A percentile compares a stretch with the other conserved stretches of the same genome.
phyloP scores from a whole-genome alignment of 2,888 invertebrate genomes.

The Artemia sinica region DNA sequence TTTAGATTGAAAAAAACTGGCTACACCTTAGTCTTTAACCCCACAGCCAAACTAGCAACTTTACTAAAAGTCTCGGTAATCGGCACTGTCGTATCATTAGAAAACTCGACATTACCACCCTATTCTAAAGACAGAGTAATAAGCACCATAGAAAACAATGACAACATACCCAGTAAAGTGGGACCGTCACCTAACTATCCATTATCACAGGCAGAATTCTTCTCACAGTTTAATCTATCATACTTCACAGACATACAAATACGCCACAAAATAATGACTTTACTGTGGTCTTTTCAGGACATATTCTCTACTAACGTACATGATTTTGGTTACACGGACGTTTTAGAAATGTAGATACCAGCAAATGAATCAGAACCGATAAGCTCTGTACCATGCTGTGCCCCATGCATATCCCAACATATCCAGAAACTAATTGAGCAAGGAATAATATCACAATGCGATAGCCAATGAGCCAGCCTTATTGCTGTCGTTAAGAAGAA shows the following conservation, averaged over 20 bases:
- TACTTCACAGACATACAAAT: neutral
- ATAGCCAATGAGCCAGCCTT: conserved; percentile 26
- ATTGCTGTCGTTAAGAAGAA: conserved; percentile 27
- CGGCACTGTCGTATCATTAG: neutral
- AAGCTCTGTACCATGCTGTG: neutral
- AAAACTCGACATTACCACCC: neutral
- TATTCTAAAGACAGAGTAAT: neutral
- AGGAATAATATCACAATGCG: conserved; percentile 25
- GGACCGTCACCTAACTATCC: neutral
- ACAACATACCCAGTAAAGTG: too few relatives aligned
- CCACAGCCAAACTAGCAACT: neutral
- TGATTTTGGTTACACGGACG: neutral
- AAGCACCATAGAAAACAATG: too few relatives aligned
- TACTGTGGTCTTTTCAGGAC: neutral
- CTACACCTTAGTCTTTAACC: conserved; percentile 9
- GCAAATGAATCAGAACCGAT: neutral
- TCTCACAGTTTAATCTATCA: neutral
- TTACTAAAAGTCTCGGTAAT: neutral
- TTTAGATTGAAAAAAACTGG: neutral
- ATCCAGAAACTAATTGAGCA: too few relatives aligned
- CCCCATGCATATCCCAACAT: neutral
- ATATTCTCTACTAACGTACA: neutral
- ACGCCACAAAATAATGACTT: neutral
- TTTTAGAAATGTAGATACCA: neutral
- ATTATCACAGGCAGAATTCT: neutral